These are phyloP conservation scores for Branchipolynoe longqiensis DNA, from an alignment of 2,888 invertebrate species.

Conservation along the genomic window DNA sequence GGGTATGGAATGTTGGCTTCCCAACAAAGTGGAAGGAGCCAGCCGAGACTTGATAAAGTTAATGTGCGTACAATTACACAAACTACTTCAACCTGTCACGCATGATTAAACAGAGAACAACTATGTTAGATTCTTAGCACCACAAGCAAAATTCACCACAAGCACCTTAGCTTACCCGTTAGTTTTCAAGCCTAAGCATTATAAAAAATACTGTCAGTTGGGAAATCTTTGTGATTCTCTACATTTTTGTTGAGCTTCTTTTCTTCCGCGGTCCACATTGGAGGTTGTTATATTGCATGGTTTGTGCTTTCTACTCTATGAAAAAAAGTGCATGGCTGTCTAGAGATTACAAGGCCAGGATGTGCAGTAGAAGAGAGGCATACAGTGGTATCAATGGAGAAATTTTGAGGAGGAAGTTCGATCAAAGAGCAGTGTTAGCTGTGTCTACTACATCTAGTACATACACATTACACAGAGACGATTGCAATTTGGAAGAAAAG, in stretches of 20 bases:
- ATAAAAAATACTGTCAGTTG: slow-evolving; percentile 53
- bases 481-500: slow-evolving; percentile 23
- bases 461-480: neutral
- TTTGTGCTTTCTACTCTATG: slow-evolving; percentile 11
- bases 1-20: too few species aligned
- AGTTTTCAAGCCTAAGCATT: slow-evolving; percentile 47
- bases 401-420: slow-evolving; percentile 15
- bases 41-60: neutral
- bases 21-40: too few species aligned
- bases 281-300: slow-evolving; percentile 6
- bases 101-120: neutral
- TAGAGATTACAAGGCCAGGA: neutral
- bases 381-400: neutral
- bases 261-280: neutral
- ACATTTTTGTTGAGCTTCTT: slow-evolving; percentile 29
- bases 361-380: neutral
- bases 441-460: slow-evolving; percentile 6
- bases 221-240: slow-evolving; percentile 47
- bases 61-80: neutral
- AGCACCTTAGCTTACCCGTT: slow-evolving; percentile 39
- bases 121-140: slow-evolving; percentile 16
- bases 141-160: slow-evolving; percentile 36
- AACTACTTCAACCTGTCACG: neutral
- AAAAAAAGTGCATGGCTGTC: neutral
- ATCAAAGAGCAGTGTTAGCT: slow-evolving; percentile 43